These are phyloP conservation scores for Burhinus bistriatus DNA, from an alignment of 2,113 vertebrate genomes.

Conservation along the genomic window DNA sequence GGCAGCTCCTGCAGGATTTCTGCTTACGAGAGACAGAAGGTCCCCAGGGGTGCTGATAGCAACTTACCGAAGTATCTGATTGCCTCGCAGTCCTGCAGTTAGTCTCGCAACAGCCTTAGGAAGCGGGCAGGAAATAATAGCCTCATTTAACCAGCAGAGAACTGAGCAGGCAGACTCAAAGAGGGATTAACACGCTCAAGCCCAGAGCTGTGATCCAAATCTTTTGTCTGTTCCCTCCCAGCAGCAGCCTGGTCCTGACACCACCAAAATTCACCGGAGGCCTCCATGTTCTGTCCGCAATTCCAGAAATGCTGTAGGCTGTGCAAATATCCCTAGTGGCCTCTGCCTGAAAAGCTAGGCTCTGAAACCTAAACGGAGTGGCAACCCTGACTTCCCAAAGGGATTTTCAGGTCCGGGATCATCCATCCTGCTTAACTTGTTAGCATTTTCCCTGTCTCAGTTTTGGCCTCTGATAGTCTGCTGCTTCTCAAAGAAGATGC, in stretches of 20 bases:
- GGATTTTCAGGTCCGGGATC: neutral
- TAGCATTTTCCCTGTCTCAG: neutral
- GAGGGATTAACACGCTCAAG: neutral
- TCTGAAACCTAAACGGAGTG: neutral
- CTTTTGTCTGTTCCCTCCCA: neutral
- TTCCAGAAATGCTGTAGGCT: neutral
- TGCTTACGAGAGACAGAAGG: neutral
- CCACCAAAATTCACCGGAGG: neutral
- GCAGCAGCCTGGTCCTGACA: neutral
- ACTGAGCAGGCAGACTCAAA: neutral
- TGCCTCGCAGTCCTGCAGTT: neutral
- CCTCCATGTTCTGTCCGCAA: rapidly evolving
- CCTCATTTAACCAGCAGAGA: neutral
- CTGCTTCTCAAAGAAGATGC: neutral
- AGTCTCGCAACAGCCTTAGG: neutral
- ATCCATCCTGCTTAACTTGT: neutral
- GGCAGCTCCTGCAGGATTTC: conserved; percentile 28
- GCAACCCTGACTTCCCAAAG: neutral
- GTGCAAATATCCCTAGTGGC: neutral
- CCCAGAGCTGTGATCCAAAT: neutral
- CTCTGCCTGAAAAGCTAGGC: neutral
- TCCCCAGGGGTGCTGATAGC: neutral
- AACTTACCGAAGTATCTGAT: neutral
- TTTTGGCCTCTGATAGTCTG: neutral
- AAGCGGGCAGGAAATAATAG: neutral